These are phyloP conservation scores for Enchytraeus crypticus DNA, from an alignment of 2,888 invertebrate species.

Conservation along the genomic window DNA sequence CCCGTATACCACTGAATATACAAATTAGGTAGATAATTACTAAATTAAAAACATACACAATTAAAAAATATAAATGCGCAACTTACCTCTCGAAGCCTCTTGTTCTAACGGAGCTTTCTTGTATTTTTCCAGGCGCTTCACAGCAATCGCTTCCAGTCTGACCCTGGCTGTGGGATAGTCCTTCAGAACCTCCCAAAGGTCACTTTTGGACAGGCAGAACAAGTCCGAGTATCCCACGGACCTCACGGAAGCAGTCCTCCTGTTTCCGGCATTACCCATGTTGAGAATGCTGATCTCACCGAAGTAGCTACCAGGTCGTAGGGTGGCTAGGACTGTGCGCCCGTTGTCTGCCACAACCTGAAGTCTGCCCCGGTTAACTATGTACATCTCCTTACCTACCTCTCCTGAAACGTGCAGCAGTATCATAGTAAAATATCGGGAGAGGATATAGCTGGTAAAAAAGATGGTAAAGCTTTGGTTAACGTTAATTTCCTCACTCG, in stretches of 20 bases:
- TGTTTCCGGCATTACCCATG: conserved; percentile 90
- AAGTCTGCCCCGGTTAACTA: conserved; percentile 79
- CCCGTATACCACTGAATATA: too few species aligned
- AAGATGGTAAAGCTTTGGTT: background rate
- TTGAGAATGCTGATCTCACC: conserved; percentile 95
- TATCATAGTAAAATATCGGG: background rate
- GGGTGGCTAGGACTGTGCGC: conserved; percentile 87
- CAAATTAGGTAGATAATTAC: background rate
- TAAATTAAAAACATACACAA: background rate
- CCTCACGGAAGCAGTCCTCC: conserved; percentile 92
- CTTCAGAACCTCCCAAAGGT: conserved; percentile 93
- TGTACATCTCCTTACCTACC: conserved; percentile 99
- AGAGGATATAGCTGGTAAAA: background rate
- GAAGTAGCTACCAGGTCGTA: conserved; percentile 97
- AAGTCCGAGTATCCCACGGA: conserved; percentile 98
- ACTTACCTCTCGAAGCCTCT: conserved; percentile 9
- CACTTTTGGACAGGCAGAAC: conserved; percentile 95
- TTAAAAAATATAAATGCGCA: too few species aligned
- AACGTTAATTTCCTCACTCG: background rate
- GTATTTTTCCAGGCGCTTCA: conserved; percentile 92
- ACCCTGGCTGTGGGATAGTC: conserved; percentile 59
- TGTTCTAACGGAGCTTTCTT: conserved; percentile 58
- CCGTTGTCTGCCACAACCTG: conserved; percentile 68
- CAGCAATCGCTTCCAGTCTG: conserved; percentile 89
- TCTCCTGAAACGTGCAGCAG: conserved; percentile 63